Evolutionary conservation across 2,113 vertebrate genomes (phyloP), one percentile per base, ranked within the genome.

Genomic region (Psammodynastes pulverulentus): DNA sequence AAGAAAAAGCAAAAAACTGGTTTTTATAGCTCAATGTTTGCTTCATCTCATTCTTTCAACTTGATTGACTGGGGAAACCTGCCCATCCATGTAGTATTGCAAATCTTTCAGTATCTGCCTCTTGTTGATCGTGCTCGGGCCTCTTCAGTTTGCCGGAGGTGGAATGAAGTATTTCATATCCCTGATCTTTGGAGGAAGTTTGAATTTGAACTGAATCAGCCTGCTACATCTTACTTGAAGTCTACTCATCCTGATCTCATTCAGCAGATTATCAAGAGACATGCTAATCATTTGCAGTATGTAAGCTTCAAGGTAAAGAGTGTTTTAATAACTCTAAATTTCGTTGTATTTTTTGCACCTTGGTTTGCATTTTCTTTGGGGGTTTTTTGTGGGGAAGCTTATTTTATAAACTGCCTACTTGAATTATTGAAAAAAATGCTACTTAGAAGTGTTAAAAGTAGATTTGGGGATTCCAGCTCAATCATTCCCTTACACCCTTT

Each of bases 221-320:
- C 98, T 56, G 98, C 98, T 72, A 98, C 98, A 21, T 98, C 98
- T 72, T 99, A 98, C 93, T 97, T 99, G 94, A 98, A 98, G 93
- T 98, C 98, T 62, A 99, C 98, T 0, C 98, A 98, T 93, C 99
- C 98, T 4, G 98, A 98, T 96, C 98, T 99, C 91, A 98, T 99
- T 94, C 98, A 98, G 96, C 98, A 98, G 97, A 98, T 99, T 96
- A 98, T 99, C 96, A 98, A 98, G 97, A 98, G 95, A 92, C 98
- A 98, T 1, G 98, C 98, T 29, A 97, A 98, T 62, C 98, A 99
- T 95, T 98, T 99, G 94, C 98, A 98, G 91, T 98, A 98, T 10
- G 97, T 99, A 94, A 99, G 98, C 95, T 98, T 99, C 96, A 99
- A 98, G 98, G 98, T 98, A 97, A 92, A 94, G 7, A 48, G 89